phyloP scores from a whole-genome alignment of 2,888 invertebrate genomes.

The Gastrophysa polygoni region DNA sequence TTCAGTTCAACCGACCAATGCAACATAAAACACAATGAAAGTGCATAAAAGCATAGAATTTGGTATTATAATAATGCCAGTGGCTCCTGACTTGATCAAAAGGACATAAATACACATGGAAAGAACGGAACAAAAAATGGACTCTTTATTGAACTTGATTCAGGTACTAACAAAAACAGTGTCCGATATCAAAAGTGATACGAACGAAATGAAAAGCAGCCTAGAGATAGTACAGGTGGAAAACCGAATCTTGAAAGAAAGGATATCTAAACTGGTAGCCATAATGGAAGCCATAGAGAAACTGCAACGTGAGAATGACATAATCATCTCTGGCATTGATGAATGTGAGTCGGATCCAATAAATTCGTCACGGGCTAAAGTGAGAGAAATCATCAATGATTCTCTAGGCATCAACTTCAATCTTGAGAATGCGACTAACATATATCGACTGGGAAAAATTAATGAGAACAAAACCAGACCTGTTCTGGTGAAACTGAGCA shows the following conservation, averaged over 20 bases:
- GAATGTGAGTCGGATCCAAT: background rate
- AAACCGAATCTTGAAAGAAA: slow-evolving; percentile 12
- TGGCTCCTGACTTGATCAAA: background rate
- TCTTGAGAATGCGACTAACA: slow-evolving; percentile 3
- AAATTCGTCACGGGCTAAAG: background rate
- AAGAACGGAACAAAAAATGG: background rate
- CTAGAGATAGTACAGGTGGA: slow-evolving; percentile 1
- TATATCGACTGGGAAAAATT: slow-evolving; percentile 1
- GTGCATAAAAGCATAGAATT: background rate
- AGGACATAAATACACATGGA: background rate
- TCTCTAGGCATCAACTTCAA: slow-evolving; percentile 3
- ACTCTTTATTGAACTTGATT: background rate
- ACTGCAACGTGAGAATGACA: slow-evolving; percentile 5
- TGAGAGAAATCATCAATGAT: slow-evolving; percentile 6
- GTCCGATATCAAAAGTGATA: slow-evolving; percentile 9
- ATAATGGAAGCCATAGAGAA: slow-evolving; percentile 7
- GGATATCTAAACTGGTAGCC: slow-evolving; percentile 10
- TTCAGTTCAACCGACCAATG: background rate
- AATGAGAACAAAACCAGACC: slow-evolving; percentile 14
- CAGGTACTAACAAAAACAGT: slow-evolving; percentile 12
- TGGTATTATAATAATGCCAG: background rate
- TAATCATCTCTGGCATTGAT: slow-evolving; percentile 4
- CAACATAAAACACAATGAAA: background rate
- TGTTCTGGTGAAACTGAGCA: slow-evolving; percentile 9
- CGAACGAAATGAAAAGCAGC: slow-evolving; percentile 8